These are phyloP conservation scores for Pandemis heparana DNA, from an alignment of 2,888 invertebrate species.

Conservation along the genomic window DNA sequence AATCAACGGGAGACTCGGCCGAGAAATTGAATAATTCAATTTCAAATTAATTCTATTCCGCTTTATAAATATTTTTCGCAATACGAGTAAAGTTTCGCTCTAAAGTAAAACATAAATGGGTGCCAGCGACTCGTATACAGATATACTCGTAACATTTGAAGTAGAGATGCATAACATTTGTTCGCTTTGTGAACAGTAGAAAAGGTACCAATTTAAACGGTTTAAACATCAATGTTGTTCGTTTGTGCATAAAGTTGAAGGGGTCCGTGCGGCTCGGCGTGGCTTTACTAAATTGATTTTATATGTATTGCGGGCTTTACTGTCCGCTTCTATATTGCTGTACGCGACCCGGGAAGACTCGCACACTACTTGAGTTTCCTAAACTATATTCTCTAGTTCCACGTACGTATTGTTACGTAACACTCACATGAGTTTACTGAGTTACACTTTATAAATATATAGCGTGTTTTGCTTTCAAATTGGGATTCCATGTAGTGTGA, in stretches of 20 bases:
- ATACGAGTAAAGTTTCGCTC: not conserved
- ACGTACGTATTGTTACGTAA: constrained; percentile 45
- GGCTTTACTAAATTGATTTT: constrained; percentile 84
- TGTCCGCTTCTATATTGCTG: constrained; percentile 60
- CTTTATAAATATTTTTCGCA: constrained; percentile 1
- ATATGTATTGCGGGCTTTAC: constrained; percentile 80
- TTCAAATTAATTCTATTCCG: not conserved
- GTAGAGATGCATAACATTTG: not conserved
- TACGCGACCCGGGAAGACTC: constrained; percentile 53
- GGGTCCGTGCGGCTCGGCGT: constrained; percentile 75
- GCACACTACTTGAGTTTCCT: constrained; percentile 64
- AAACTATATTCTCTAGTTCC: constrained; percentile 55
- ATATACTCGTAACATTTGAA: not conserved
- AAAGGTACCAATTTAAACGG: constrained; percentile 19
- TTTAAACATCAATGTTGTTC: constrained; percentile 50
- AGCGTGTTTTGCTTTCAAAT: constrained; percentile 27
- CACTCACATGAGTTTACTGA: constrained; percentile 20
- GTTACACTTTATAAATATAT: constrained; percentile 18
- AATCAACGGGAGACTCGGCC: not conserved
- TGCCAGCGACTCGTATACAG: not conserved
- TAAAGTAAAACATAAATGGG: not conserved
- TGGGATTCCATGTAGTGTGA: constrained; percentile 15
- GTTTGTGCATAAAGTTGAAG: constrained; percentile 66
- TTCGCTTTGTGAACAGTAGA: constrained; percentile 32
- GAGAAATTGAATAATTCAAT: not conserved